phyloP scores from a whole-genome alignment of 2,797 vertebrate species.

The Scyliorhinus canicula region DNA sequence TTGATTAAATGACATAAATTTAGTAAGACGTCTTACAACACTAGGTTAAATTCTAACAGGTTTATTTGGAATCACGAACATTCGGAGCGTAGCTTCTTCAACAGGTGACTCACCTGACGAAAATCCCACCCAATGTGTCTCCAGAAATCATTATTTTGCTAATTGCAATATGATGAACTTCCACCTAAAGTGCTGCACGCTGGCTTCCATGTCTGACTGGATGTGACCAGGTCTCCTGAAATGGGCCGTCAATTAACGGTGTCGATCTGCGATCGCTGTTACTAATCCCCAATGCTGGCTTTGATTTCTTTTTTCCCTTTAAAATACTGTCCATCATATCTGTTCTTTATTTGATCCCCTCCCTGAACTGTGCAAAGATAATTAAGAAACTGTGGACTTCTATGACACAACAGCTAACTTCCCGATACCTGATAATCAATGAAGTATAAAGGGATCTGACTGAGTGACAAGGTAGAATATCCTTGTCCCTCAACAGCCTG shows the following conservation, averaged over 20 bases:
- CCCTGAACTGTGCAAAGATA: background rate
- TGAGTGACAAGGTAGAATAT: background rate
- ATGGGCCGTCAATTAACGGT: background rate
- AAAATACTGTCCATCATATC: background rate
- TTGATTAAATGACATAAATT: background rate
- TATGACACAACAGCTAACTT: background rate
- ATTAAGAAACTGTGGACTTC: background rate
- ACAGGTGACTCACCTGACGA: too few species aligned
- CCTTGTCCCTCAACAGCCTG: background rate
- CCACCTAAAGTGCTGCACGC: background rate
- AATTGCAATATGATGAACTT: background rate
- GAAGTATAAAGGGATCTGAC: too few species aligned
- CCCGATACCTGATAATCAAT: background rate
- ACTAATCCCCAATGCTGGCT: background rate
- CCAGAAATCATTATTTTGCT: background rate
- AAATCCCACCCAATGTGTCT: too few species aligned
- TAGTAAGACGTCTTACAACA: too few species aligned
- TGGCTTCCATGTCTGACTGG: background rate
- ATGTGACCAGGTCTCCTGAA: background rate
- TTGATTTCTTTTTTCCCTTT: background rate
- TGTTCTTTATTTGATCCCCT: background rate
- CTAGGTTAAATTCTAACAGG: too few species aligned
- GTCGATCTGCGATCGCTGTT: background rate
- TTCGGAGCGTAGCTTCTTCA: too few species aligned
- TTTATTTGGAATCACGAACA: too few species aligned